Evolutionary conservation across 2,797 vertebrate species (phyloP).

Genomic region (Cephalopachus bancanus): DNA sequence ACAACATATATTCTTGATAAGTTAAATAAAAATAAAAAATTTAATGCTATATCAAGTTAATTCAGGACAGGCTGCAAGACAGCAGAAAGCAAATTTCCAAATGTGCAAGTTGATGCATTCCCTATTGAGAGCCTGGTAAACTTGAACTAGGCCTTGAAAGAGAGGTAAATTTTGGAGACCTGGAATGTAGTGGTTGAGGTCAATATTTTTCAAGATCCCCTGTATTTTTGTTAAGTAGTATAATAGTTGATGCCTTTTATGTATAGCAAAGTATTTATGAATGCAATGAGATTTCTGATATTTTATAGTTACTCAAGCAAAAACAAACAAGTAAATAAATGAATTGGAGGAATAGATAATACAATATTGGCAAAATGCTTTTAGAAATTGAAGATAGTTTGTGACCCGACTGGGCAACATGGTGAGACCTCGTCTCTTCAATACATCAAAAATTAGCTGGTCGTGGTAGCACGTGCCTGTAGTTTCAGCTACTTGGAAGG

Average conservation of each 20-base stretch:
- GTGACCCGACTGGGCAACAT: too few species aligned
- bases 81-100: slow-evolving; percentile 2
- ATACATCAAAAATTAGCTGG: too few species aligned
- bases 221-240: not conserved
- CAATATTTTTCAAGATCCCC: not conserved
- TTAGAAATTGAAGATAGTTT: not conserved
- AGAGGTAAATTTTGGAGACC: not conserved
- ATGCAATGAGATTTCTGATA: not conserved
- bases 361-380: not conserved
- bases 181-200: not conserved
- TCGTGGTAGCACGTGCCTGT: too few species aligned
- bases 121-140: not conserved
- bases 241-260: not conserved
- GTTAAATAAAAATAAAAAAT: slow-evolving; percentile 53
- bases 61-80: not conserved
- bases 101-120: not conserved
- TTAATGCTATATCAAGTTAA: not conserved
- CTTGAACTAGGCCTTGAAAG: not conserved
- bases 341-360: not conserved
- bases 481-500: too few species aligned
- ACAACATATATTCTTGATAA: slow-evolving; percentile 40
- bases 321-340: not conserved
- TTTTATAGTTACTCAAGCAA: not conserved
- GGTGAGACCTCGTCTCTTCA: too few species aligned
- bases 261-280: not conserved